Percentiles rank a stretch among this genome's conserved stretches.
Conservation (phyloP, 2,888 invertebrate species). For the Conchocele bisecta region DNA sequence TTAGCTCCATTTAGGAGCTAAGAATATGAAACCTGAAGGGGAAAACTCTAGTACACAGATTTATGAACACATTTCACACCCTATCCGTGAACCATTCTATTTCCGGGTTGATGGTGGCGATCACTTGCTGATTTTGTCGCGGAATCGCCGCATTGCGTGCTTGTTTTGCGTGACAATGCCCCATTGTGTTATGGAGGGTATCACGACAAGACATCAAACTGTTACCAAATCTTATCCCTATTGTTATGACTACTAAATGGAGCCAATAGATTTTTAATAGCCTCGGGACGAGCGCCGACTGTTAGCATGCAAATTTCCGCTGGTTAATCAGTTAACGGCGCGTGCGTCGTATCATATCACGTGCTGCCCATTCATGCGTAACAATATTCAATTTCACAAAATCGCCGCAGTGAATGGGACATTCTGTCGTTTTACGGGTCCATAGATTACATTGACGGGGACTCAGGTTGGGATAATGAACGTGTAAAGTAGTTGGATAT, state of each 20-base stretch:
- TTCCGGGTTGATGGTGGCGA: no score
- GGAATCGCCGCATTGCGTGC: slow-evolving; percentile 45
- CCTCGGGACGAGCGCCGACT: slow-evolving; percentile 41
- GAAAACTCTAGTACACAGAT: no score
- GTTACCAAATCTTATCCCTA: slow-evolving; percentile 59
- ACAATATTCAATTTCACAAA: no score
- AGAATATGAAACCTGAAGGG: no score
- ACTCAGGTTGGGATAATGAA: no score
- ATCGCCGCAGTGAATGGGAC: slow-evolving; percentile 16
- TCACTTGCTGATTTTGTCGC: no score
- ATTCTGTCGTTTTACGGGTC: no score
- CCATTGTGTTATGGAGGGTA: slow-evolving; percentile 49
- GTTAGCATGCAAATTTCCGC: slow-evolving; percentile 57
- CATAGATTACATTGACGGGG: no score
- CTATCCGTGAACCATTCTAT: no score
- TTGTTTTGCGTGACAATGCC: slow-evolving; percentile 46
- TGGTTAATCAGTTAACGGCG: slow-evolving; percentile 36
- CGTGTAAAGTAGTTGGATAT: no score
- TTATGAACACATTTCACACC: no score
- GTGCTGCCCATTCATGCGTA: slow-evolving; percentile 7
- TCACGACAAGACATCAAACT: slow-evolving; percentile 51
- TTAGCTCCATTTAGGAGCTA: no score
- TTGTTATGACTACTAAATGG: slow-evolving; percentile 58
- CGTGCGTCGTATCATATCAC: slow-evolving; percentile 5
- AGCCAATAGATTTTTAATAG: slow-evolving; percentile 58